Conservation (phyloP, 2,888 invertebrate genomes). For the Thecocarcelia acutangulata region DNA sequence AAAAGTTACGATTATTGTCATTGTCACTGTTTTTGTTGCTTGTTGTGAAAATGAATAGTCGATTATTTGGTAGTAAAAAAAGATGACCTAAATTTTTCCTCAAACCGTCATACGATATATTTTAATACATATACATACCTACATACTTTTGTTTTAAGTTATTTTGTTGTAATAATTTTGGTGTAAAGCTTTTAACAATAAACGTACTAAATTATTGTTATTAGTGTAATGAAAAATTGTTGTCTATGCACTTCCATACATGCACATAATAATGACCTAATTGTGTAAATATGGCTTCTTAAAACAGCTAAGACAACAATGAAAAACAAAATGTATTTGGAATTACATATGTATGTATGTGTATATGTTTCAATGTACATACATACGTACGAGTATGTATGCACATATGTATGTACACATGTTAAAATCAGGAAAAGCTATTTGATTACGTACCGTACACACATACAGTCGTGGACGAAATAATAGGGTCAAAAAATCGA, state of each 20-base stretch:
- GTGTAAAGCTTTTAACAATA: neutral
- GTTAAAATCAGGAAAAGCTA: neutral
- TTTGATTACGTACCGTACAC: too few species aligned
- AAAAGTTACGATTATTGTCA: conserved; percentile 24
- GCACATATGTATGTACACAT: neutral
- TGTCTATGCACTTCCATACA: neutral
- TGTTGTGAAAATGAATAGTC: neutral
- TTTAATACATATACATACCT: too few species aligned
- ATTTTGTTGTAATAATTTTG: too few species aligned
- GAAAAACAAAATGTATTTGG: neutral
- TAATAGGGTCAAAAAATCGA: too few species aligned
- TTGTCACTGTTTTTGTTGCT: conserved; percentile 21
- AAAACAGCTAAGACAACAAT: conserved; percentile 1
- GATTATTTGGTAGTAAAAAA: conserved; percentile 28
- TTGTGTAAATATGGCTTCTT: conserved; percentile 57
- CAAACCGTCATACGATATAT: conserved; percentile 11
- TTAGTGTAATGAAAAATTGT: neutral
- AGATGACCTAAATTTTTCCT: conserved; percentile 51
- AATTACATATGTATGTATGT: neutral
- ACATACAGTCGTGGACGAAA: too few species aligned
- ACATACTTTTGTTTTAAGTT: neutral
- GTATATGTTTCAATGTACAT: neutral
- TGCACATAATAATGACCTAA: conserved; percentile 30
- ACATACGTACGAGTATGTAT: neutral
- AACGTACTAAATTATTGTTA: neutral